These are phyloP conservation scores for Pseudococcus jackbeardsleyi DNA, from an alignment of 2,888 invertebrate genomes.

Conservation along the genomic window DNA sequence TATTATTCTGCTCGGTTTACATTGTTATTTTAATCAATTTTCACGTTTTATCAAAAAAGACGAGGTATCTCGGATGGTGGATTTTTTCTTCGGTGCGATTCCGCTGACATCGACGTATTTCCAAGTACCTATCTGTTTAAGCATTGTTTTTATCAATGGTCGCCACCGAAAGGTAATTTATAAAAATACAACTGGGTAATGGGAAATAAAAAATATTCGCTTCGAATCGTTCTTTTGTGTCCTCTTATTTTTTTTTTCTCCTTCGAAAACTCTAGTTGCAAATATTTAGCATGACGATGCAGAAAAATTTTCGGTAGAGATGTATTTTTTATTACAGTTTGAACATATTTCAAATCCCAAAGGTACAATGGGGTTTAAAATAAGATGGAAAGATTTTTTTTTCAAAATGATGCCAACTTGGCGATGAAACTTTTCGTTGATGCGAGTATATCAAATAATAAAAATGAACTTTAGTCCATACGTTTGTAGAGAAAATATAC, in stretches of 20 bases:
- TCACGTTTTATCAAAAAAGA: background rate
- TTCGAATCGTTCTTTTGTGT: background rate
- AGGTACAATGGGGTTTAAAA: slow-evolving; percentile 25
- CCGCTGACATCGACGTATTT: background rate
- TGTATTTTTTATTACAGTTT: slow-evolving; percentile 6
- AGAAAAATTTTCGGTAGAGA: background rate
- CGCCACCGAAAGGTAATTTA: background rate
- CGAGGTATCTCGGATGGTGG: background rate
- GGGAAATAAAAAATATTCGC: background rate
- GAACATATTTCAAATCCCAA: slow-evolving; percentile 33
- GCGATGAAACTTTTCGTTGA: slow-evolving; percentile 39
- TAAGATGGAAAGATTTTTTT: slow-evolving; percentile 28
- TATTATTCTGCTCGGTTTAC: slow-evolving; percentile 9
- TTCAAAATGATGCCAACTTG: slow-evolving; percentile 12
- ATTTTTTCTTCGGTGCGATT: background rate
- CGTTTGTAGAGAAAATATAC: background rate
- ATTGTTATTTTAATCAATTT: slow-evolving; percentile 49
- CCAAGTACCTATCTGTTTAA: background rate
- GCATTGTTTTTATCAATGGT: background rate
- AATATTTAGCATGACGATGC: slow-evolving; percentile 25
- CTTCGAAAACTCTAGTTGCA: background rate
- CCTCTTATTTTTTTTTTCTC: background rate
- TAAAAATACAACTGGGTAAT: slow-evolving; percentile 12
- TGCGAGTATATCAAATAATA: background rate
- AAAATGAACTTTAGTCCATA: slow-evolving; percentile 16